Evolutionary conservation across 2,797 vertebrate species (phyloP), one percentile per base, ranked within the genome.

Genomic region (Sebastes umbrosus): DNA sequence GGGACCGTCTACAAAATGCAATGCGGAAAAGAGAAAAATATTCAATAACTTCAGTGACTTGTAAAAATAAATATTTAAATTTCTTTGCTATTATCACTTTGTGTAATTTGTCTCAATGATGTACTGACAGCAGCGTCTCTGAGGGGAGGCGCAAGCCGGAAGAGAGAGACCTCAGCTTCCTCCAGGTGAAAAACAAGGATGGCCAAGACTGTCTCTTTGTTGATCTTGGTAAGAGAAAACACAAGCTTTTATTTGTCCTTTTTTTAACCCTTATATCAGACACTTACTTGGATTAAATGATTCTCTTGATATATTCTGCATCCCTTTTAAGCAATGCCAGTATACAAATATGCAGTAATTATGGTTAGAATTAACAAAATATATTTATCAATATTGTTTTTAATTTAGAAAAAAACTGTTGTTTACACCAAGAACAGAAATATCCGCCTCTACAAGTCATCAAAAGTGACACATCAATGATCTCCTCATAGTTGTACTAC

Each of bases 401-500:
- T 46, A 46, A 46, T 46, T 46, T 18, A 46, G 3, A 7, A 43
- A 43, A 46, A 75, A 77, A 84, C 46, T 99, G 98, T 97, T 9
- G 98, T 99, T 72, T 99, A 99, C 93, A 99, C 98, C 88, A 98
- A 93, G 94, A 99, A 99, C 88, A 96, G 98, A 94, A 99, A 99
- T 86, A 99, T 99, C 85, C 97, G 97, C 20, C 96, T 99, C 31
- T 99, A 98, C 93, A 98, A 96, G 80, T 98, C 99, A 8, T 98
- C 98, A 60, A 99, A 99, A 95, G 91, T 94, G 5, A 39, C 36
- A 39, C 13, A 14, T 39, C 12, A 39, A 39, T 39, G 12, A 39
- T 0, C 13, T 14, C 36, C 12, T 39, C 36, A 39, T 39, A 14
- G 36, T 3, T 39, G 36, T 39, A 39, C 36, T 39, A 39, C 36